Evolutionary conservation across 2,797 vertebrate species (phyloP).

Genomic region (Vespertilio murinus): DNA sequence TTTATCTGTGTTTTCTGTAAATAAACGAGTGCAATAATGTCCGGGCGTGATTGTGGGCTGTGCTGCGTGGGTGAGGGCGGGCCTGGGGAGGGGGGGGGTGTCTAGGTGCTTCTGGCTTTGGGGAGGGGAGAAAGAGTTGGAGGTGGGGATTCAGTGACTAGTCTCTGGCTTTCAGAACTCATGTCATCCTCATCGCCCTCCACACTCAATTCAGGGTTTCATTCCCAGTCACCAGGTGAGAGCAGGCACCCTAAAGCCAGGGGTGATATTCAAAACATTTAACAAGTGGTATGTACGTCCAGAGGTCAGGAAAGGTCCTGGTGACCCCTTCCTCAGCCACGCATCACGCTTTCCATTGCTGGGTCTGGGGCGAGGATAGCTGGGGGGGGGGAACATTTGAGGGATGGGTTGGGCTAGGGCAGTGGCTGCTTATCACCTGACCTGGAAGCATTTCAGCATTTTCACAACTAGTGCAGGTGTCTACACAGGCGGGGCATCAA

Average conservation of each 20-base stretch:
- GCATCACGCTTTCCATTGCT: background rate
- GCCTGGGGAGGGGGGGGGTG: fast-evolving
- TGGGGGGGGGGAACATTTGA: background rate
- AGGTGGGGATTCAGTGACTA: background rate
- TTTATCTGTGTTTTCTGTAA: conserved; percentile 88
- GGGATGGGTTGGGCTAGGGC: background rate
- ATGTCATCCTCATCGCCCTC: background rate
- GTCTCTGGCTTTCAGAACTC: background rate
- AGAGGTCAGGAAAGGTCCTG: background rate
- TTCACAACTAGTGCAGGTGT: background rate
- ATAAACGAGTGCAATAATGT: conserved; percentile 85
- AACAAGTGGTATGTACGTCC: too few species aligned
- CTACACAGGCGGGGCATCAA: background rate
- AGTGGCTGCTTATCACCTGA: background rate
- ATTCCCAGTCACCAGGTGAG: background rate
- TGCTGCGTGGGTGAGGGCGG: background rate
- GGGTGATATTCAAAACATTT: conserved; percentile 50
- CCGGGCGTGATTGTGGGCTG: background rate
- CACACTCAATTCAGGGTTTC: background rate
- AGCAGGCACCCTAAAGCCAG: background rate
- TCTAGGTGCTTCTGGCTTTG: background rate
- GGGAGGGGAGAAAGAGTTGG: background rate
- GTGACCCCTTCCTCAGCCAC: background rate
- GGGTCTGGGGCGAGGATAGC: background rate
- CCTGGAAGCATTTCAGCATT: background rate